Percentiles rank a stretch among this genome's conserved stretches.
Evolutionary conservation across 2,888 invertebrate genomes (phyloP).

Genomic region (Tineola bisselliella): DNA sequence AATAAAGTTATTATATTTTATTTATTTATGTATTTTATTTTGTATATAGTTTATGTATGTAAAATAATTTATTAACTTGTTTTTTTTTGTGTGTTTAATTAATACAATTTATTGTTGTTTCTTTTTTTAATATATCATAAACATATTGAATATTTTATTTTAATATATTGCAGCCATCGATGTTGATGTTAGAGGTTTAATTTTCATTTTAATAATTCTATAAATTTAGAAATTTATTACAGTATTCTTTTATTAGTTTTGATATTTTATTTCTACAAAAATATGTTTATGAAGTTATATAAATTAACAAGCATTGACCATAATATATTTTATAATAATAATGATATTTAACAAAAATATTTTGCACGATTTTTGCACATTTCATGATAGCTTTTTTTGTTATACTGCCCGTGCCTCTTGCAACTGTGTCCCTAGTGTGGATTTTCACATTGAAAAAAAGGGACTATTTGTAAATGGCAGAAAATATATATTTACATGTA

Average conservation of each 20-base stretch:
- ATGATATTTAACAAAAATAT: too few relatives aligned
- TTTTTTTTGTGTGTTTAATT: not conserved
- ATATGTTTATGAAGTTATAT: not conserved
- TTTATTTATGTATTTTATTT: not conserved
- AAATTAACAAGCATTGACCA: too few relatives aligned
- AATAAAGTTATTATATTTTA: not conserved
- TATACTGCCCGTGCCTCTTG: too few relatives aligned
- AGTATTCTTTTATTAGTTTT: constrained; percentile 17
- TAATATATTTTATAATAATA: too few relatives aligned
- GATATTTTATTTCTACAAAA: not conserved
- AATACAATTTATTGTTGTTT: not conserved
- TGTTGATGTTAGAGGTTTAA: constrained; percentile 23
- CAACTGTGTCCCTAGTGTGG: too few relatives aligned
- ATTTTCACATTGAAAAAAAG: too few relatives aligned
- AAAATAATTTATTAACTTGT: not conserved
- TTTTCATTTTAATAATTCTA: not conserved
- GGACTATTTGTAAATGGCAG: too few relatives aligned
- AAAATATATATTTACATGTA: too few relatives aligned
- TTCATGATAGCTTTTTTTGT: not conserved
- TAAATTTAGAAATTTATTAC: not conserved
- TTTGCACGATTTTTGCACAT: not conserved
- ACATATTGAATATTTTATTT: not conserved
- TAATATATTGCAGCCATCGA: constrained; percentile 19
- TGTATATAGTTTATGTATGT: not conserved
- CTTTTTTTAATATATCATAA: not conserved